Evolutionary conservation across 2,113 vertebrate genomes (phyloP), one percentile per base, ranked within the genome.

Genomic region (Crypturellus undulatus): DNA sequence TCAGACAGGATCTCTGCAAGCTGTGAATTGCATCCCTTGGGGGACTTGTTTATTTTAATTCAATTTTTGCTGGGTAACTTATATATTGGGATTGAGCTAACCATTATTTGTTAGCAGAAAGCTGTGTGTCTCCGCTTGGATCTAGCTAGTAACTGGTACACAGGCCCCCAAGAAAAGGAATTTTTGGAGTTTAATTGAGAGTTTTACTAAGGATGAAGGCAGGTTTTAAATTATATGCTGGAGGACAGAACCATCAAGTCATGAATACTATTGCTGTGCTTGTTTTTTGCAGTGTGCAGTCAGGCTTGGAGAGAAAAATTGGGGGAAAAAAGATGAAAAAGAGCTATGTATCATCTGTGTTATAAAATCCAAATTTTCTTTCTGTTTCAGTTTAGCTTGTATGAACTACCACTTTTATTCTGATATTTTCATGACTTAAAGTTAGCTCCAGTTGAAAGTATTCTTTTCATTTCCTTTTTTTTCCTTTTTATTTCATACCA

Each of bases 271-370:
- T 49, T 51, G 42, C 56, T 87, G 42, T 77, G 42, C 43, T 94
- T 85, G 81, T 34, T 54, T 64, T 62, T 90, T 90, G 36, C 12
- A 24, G 38, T 20, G 77, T 84, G 82, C 83, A 94, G 85, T 49
- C 83, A 64, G 83, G 58, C 73, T 84, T 90, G 79, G 65, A 90
- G 58, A 69, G 79, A 90, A 83, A 87, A 92, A 79, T 24, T n/a
- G 75, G 38, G 76, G 73, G 94, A 30, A 54, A 28, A 56, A 56
- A 56, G 30, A 15, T 17, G 54, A 52, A 43, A 62, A 45, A 49
- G 63, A 65, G 20, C 82, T 93, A 62, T 77, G 51, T 87, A 12
- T 85, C 71, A 73, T 70, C 76, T 88, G 45, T 78, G 79, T 85
- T 89, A 84, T 84, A 65, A 81, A 90, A 68, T 47, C 2, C 22